A percentile compares a stretch with the other conserved stretches of the same genome.
These are phyloP conservation scores for Eciton burchellii DNA, from an alignment of 1,140 invertebrate species.

Conservation along the genomic window DNA sequence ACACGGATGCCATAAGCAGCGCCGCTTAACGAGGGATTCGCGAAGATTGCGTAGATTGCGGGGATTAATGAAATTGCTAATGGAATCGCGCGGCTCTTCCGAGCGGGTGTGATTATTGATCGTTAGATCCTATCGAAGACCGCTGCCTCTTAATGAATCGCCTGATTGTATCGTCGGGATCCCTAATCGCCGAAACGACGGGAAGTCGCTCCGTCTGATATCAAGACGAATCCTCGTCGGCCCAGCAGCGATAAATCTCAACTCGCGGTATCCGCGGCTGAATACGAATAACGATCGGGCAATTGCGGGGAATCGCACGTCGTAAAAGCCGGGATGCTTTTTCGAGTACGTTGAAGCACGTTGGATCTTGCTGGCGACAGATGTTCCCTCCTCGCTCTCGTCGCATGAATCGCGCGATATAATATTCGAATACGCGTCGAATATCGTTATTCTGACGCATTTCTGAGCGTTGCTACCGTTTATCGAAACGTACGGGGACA, in stretches of 20 bases:
- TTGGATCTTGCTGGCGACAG: constrained; percentile 47
- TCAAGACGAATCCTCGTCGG: constrained; percentile 41
- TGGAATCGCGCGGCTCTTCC: constrained; percentile 27
- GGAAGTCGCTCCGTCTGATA: constrained; percentile 7
- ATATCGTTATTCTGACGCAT: constrained; percentile 1
- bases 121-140: constrained; percentile 10
- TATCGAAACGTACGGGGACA: constrained; percentile 56
- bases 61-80: constrained; percentile 63
- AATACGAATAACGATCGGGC: constrained; percentile 69
- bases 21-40: constrained; percentile 30
- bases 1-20: constrained; percentile 33
- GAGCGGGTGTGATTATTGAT: constrained; percentile 35
- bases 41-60: constrained; percentile 5
- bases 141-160: constrained; percentile 33
- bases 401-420: not conserved
- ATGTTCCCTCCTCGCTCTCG: constrained; percentile 10
- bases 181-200: not conserved
- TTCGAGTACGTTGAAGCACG: constrained; percentile 18
- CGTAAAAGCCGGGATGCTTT: constrained; percentile 50
- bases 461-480: constrained; percentile 28
- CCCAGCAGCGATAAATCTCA: constrained; percentile 56
- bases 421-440: constrained; percentile 20
- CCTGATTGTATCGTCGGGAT: constrained; percentile 24
- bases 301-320: constrained; percentile 19
- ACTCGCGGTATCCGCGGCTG: constrained; percentile 45